Conservation (phyloP, 2,797 vertebrate genomes). For the Liasis olivaceus region DNA sequence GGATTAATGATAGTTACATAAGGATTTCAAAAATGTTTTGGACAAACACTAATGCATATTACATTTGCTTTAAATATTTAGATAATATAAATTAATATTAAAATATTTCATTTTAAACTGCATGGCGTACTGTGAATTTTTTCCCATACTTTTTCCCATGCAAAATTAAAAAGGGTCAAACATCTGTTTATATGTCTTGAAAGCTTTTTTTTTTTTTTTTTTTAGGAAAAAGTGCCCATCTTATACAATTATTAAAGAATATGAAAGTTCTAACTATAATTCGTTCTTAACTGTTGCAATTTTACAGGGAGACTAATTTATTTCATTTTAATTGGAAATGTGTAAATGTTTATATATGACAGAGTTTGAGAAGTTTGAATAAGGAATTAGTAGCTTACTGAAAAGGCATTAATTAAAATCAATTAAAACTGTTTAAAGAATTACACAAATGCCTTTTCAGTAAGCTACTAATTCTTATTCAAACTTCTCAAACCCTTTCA, state of each 20-base stretch:
- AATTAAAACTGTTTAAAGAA: constrained; percentile 17
- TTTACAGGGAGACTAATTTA: constrained; percentile 47
- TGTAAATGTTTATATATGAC: constrained; percentile 21
- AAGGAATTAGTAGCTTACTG: constrained; percentile 13
- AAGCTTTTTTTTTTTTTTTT: neutral
- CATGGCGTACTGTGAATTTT: neutral
- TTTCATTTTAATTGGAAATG: constrained; percentile 42
- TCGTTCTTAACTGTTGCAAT: neutral
- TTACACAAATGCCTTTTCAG: constrained; percentile 2
- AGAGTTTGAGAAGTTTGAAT: constrained; percentile 52
- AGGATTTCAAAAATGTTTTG: neutral
- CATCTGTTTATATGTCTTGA: neutral
- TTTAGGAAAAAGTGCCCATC: neutral
- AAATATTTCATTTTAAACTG: neutral
- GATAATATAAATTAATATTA: neutral
- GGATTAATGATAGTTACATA: neutral
- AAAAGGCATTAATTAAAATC: constrained; percentile 35
- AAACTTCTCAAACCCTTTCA: constrained; percentile 11
- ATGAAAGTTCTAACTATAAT: neutral
- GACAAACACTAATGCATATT: neutral
- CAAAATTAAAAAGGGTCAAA: neutral
- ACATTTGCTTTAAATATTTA: neutral
- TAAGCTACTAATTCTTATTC: constrained; percentile 17
- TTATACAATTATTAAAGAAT: neutral
- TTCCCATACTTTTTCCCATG: neutral